phyloP scores from a whole-genome alignment of 2,888 invertebrate species.

The Torymus auratus region DNA sequence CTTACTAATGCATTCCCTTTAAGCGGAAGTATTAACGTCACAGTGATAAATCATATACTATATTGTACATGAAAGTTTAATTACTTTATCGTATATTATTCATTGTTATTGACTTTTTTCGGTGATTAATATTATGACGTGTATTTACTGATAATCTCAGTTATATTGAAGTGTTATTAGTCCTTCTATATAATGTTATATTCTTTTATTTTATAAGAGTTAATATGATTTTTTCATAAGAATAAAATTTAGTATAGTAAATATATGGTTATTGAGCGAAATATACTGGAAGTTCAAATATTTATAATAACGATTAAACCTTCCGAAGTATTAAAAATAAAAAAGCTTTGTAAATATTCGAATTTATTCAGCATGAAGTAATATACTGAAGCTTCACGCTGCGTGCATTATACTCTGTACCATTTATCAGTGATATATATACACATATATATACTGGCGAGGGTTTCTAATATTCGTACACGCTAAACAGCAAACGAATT shows the following conservation, averaged over 20 bases:
- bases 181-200: no score
- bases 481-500: not conserved
- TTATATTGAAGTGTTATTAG: no score
- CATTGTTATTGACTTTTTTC: no score
- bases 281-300: constrained; percentile 1
- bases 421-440: constrained; percentile 9
- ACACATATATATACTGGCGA: not conserved
- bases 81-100: no score
- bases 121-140: no score
- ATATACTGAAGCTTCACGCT: not conserved
- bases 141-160: no score
- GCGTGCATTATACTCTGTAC: not conserved
- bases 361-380: constrained; percentile 4
- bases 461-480: not conserved
- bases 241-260: not conserved
- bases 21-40: no score
- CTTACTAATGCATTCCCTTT: no score
- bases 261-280: not conserved
- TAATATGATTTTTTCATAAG: not conserved
- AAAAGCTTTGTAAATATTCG: constrained; percentile 11
- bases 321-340: not conserved
- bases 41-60: no score
- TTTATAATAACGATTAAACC: not conserved
- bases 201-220: no score
- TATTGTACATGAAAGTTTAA: no score